Evolutionary conservation across 2,888 invertebrate species (phyloP).

Genomic region (Melieria crassipennis): DNA sequence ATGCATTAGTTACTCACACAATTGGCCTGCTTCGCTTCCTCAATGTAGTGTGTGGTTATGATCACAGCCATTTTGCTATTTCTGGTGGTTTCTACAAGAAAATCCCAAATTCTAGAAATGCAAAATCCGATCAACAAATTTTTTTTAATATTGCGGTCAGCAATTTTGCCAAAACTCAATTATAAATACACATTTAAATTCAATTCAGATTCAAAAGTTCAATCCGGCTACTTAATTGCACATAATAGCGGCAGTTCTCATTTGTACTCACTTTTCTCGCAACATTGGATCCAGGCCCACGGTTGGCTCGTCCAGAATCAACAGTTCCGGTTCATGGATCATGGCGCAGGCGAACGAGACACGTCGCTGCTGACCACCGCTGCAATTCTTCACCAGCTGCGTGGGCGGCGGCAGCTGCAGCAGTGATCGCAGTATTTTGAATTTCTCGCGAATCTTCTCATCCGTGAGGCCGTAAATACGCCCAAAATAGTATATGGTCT

Average conservation of each 20-base stretch:
- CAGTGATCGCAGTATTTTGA: conserved; percentile 74
- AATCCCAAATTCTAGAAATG: conserved; percentile 83
- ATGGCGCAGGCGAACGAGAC: conserved; percentile 90
- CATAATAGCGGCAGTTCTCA: too few relatives aligned
- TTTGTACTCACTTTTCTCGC: conserved; percentile 74
- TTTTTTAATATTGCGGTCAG: not conserved
- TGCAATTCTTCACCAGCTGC: conserved; percentile 75
- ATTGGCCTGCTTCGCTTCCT: conserved; percentile 86
- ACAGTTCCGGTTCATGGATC: conserved; percentile 86
- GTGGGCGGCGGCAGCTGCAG: conserved; percentile 79
- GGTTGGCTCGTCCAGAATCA: conserved; percentile 93
- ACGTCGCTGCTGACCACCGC: conserved; percentile 90
- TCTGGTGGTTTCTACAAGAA: conserved; percentile 77
- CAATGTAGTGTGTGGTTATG: conserved; percentile 95
- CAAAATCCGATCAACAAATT: not conserved
- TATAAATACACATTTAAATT: not conserved
- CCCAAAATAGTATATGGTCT: conserved; percentile 88
- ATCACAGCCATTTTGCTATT: conserved; percentile 81
- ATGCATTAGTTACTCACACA: conserved; percentile 68
- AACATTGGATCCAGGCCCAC: conserved; percentile 93
- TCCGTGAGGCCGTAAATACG: conserved; percentile 81
- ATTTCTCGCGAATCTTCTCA: conserved; percentile 73
- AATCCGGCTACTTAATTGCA: not conserved
- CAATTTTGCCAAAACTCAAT: not conserved
- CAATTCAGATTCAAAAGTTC: not conserved